These are phyloP conservation scores for Paradisaea rubra DNA, from an alignment of 2,113 vertebrate genomes.

Conservation along the genomic window DNA sequence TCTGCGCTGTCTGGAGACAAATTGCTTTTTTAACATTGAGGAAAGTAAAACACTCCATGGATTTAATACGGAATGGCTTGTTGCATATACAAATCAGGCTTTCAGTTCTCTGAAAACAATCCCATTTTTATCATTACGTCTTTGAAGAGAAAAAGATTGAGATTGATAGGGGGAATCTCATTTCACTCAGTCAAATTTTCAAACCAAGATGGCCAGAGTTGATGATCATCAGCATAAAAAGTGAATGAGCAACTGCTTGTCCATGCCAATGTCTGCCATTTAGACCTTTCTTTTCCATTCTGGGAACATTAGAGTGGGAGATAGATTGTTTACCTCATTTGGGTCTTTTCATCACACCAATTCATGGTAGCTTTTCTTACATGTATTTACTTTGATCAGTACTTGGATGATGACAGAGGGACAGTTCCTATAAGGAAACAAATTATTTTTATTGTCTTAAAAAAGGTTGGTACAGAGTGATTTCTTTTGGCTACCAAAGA, in stretches of 20 bases:
- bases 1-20: neutral
- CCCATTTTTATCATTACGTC: neutral
- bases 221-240: neutral
- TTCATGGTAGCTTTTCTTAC: neutral
- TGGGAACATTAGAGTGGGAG: neutral
- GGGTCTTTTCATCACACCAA: neutral
- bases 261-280: neutral
- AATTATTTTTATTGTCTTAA: neutral
- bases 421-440: neutral
- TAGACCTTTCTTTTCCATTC: neutral
- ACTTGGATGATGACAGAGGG: neutral
- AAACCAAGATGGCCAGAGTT: neutral
- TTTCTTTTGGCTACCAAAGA: neutral
- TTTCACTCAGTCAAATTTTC: neutral
- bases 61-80: neutral
- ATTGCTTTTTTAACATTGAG: neutral
- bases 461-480: neutral
- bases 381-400: neutral
- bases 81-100: neutral
- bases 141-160: neutral
- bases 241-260: neutral
- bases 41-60: neutral
- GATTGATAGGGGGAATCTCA: neutral
- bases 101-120: neutral
- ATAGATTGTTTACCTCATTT: neutral